phyloP scores from a whole-genome alignment of 2,113 vertebrate genomes.

The Stegastes partitus region DNA sequence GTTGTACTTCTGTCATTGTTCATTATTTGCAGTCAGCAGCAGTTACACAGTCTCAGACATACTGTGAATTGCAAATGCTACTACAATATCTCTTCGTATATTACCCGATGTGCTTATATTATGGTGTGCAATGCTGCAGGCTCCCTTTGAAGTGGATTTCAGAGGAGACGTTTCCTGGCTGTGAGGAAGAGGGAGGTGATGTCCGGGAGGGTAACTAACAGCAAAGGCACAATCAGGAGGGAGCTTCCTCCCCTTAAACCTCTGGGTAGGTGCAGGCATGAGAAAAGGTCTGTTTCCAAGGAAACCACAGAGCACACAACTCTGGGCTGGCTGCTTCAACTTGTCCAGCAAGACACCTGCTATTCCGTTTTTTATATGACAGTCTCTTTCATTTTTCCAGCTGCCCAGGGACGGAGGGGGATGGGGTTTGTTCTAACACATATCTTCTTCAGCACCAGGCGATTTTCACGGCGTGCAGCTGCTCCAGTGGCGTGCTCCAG shows the following conservation, averaged over 20 bases:
- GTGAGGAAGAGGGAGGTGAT: background rate
- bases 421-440: slow-evolving; percentile 31
- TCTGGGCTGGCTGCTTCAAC: slow-evolving; percentile 44
- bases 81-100: background rate
- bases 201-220: slow-evolving; percentile 29
- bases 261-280: slow-evolving; percentile 35
- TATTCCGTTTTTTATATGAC: background rate
- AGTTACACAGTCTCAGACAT: background rate
- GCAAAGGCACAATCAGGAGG: slow-evolving; percentile 30
- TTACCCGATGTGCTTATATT: background rate
- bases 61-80: background rate
- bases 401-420: slow-evolving; percentile 8
- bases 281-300: slow-evolving; percentile 71
- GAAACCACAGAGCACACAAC: slow-evolving; percentile 64
- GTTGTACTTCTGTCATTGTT: background rate
- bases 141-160: background rate
- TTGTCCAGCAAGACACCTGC: slow-evolving; percentile 45
- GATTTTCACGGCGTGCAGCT: background rate
- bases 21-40: background rate
- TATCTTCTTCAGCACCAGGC: background rate
- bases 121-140: background rate
- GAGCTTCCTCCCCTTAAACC: slow-evolving; percentile 52
- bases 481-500: slow-evolving; percentile 30
- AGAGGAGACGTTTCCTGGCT: slow-evolving; percentile 14
- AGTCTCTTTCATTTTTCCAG: slow-evolving; percentile 41